A percentile compares a stretch with the other conserved stretches of the same genome.
phyloP scores from a whole-genome alignment of 2,113 vertebrate genomes.

The Malurus elegans region DNA sequence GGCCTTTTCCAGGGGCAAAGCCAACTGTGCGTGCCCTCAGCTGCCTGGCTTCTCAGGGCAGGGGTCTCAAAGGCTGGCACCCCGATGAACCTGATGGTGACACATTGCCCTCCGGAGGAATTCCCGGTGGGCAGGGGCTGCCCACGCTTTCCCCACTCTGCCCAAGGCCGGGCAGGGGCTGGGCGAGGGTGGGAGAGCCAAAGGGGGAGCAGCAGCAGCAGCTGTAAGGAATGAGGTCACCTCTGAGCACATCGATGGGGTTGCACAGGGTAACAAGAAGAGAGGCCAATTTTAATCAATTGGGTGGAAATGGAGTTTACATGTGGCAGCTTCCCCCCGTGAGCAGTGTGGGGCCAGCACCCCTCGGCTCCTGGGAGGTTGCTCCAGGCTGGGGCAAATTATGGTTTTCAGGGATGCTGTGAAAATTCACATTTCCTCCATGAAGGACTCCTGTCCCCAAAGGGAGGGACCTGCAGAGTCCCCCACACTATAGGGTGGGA shows the following conservation, averaged over 20 bases:
- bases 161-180: background rate
- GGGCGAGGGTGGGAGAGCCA: background rate
- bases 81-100: fast-evolving
- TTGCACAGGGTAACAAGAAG: background rate
- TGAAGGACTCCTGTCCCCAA: fast-evolving
- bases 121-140: background rate
- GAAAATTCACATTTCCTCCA: background rate
- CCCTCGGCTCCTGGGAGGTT: background rate
- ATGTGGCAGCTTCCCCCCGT: background rate
- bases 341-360: fast-evolving
- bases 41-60: background rate
- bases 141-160: background rate
- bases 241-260: background rate
- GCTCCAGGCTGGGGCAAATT: background rate
- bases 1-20: background rate
- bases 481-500: fast-evolving
- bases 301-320: background rate
- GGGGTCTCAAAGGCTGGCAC: background rate
- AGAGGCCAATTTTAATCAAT: background rate
- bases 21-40: fast-evolving
- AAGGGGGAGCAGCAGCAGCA: background rate
- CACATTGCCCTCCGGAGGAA: fast-evolving
- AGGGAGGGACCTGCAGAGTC: background rate
- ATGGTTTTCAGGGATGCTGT: background rate
- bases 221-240: conserved; percentile 21